Evolutionary conservation across 2,888 invertebrate species (phyloP).

Genomic region (Meiosimyza platycephala): DNA sequence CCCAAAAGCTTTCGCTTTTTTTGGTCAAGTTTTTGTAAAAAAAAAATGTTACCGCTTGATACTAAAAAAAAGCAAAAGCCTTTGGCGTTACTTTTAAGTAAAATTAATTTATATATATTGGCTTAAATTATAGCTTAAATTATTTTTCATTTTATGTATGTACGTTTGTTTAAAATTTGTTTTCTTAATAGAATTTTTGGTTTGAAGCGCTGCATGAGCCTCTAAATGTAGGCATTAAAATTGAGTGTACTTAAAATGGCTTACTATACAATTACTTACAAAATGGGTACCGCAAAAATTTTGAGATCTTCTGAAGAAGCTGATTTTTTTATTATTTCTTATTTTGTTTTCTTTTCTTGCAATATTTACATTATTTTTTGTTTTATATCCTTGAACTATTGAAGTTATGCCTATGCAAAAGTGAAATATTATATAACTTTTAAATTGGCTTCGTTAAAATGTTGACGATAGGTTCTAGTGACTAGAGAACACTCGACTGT

Average conservation of each 20-base stretch:
- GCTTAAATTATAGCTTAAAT: background rate
- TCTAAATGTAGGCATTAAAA: constrained; percentile 11
- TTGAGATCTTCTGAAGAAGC: constrained; percentile 60
- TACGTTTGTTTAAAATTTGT: background rate
- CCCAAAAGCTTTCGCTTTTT: background rate
- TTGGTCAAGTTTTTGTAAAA: background rate
- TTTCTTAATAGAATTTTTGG: constrained; percentile 35
- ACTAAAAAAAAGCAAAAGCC: background rate
- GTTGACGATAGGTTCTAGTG: constrained; percentile 56
- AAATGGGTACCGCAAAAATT: constrained; percentile 21
- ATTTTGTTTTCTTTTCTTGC: constrained; percentile 20
- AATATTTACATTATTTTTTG: constrained; percentile 4
- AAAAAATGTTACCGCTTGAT: background rate
- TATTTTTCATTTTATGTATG: background rate
- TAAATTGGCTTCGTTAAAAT: constrained; percentile 25
- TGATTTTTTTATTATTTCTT: constrained; percentile 48
- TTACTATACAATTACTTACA: no score
- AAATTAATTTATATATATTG: background rate
- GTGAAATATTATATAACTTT: background rate
- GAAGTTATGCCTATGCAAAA: background rate
- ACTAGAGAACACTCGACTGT: constrained; percentile 60
- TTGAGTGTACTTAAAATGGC: background rate
- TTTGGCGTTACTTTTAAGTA: background rate
- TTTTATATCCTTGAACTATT: background rate
- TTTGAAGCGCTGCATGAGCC: constrained; percentile 43